Evolutionary conservation across 1,140 invertebrate species (phyloP), one percentile per base, ranked within the genome.

Genomic region (Drosophila truncata): DNA sequence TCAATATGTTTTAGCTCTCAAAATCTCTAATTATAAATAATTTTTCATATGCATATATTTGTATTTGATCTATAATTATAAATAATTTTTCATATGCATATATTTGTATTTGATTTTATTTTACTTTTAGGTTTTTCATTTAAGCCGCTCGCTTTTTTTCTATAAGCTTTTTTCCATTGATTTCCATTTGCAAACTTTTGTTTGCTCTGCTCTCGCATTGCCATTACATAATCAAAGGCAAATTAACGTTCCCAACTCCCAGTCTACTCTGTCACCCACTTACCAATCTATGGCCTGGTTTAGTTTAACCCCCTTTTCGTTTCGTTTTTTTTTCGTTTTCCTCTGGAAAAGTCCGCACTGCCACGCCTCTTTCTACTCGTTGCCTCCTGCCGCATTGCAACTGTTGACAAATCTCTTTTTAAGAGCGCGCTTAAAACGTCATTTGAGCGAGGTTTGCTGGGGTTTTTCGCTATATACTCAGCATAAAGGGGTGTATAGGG

Each of bases 401-500:
- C 85, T 85, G 85, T 90, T 90, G 85, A 90, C 85, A 90, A 90
- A 90, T 90, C 85, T 90, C 85, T 90, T 90, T 90, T 90, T 90
- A 85, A 90, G 86, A 90, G 78, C 86, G 75, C 85, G 85, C 85
- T 90, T 90, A 90, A 88, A 90, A 90, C 86, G 75, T 90, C 81
- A 87, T 90, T 90, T 90, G 81, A 79, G 50, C 69, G 60, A 44
- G 60, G 46, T 75, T 78, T 77, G 55, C 20, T 54, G 10, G 20
- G 33, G 14, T n/a, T 18, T 55, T 37, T 55, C 23, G 20, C 33
- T 37, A 16, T n/a, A 23, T 35, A 35, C 31, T n/a, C 14, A 37
- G 1, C 9, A n/a, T 0, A 0, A 16, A 23, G 25, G 33, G 14
- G 20, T 37, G 52, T 37, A 37, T 25, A n/a, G 0, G 0, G 37